phyloP scores from a whole-genome alignment of 2,797 vertebrate genomes.

The Aldrovandia affinis region DNA sequence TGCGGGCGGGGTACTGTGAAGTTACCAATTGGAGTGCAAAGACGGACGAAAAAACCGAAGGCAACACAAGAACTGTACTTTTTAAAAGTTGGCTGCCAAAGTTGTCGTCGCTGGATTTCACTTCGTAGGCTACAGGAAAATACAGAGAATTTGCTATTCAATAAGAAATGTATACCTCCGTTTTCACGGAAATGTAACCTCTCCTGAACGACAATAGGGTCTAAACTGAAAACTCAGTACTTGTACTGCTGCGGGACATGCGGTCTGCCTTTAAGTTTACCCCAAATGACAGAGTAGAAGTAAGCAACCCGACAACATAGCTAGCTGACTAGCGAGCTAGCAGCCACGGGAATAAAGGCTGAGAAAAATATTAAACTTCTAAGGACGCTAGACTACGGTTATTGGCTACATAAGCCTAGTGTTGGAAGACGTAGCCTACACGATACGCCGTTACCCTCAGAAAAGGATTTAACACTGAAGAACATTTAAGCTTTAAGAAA shows the following conservation, averaged over 20 bases:
- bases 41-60: not conserved
- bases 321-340: constrained; percentile 5
- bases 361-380: not conserved
- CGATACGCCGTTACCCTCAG: too few relatives aligned
- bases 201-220: not conserved
- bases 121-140: not conserved
- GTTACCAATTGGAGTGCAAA: constrained; percentile 19
- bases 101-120: not conserved
- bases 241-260: not conserved
- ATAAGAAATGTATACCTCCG: not conserved
- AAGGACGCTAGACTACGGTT: not conserved
- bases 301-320: not conserved
- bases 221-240: not conserved
- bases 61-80: too few relatives aligned
- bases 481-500: not conserved
- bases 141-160: not conserved
- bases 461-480: too few relatives aligned
- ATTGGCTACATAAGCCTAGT: not conserved
- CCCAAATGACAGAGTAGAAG: constrained; percentile 17
- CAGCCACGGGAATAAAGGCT: not conserved
- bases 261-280: constrained; percentile 17
- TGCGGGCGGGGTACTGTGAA: constrained; percentile 9
- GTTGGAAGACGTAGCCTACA: not conserved
- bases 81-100: not conserved
- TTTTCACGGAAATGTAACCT: not conserved